Conservation (phyloP, 2,113 vertebrate species). For the Lamprologus speciosus region DNA sequence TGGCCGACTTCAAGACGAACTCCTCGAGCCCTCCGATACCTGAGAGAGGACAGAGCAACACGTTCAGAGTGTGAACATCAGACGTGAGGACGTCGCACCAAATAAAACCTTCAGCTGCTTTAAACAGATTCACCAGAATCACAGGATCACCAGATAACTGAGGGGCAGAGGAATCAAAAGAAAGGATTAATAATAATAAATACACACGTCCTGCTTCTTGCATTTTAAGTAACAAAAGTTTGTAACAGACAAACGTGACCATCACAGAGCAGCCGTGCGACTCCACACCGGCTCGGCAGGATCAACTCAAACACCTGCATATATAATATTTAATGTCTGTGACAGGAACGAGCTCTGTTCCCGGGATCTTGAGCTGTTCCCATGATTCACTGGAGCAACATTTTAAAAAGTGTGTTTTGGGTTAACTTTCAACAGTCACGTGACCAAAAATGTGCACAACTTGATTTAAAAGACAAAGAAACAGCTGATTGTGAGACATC, state of each 20-base stretch:
- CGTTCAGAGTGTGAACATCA: rapidly evolving
- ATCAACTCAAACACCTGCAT: background rate
- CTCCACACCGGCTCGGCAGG: background rate
- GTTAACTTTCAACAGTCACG: background rate
- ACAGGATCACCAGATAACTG: background rate
- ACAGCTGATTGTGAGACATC: background rate
- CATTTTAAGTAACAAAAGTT: background rate
- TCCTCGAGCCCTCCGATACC: constrained; percentile 91
- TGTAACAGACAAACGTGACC: background rate
- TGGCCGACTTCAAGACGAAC: constrained; percentile 89
- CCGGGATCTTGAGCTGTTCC: background rate
- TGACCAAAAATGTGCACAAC: background rate
- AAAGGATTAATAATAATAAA: background rate
- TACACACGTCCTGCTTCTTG: rapidly evolving
- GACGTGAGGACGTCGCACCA: background rate
- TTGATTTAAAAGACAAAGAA: background rate
- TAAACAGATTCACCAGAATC: background rate
- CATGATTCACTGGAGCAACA: rapidly evolving
- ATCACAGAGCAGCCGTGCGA: background rate
- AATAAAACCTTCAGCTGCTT: background rate
- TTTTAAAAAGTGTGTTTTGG: background rate
- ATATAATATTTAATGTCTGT: rapidly evolving
- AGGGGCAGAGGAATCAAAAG: background rate
- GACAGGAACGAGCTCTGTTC: background rate
- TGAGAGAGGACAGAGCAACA: constrained; percentile 24